Base-by-base conservation (phyloP, 2,888 invertebrate genomes). In the Eupithecia subumbrata region DNA sequence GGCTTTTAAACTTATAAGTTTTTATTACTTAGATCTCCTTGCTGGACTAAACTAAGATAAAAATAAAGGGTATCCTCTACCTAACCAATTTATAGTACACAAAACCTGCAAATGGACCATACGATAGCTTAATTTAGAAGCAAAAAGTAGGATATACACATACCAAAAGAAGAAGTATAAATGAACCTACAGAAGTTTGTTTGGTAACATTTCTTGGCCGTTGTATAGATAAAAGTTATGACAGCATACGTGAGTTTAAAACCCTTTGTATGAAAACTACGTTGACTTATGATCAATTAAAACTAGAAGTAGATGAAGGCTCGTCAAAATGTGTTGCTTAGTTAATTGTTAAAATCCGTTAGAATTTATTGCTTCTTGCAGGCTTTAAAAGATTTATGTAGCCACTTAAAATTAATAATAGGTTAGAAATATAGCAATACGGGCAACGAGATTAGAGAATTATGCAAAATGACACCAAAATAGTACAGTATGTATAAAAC, bases 341-440 rank as follows among this genome's bases (percentile, higher is more conserved):
- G 56, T 5, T 25, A 60, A 60, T 60, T 60, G 25, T 60, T 60
- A 60, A 60, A 56, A 60, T 60, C 60, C 60, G 60, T 25, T 60
- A 12, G 60, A 60, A 60, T 60, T 22, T 12, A 25, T 60, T 25
- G 25, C 25, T 60, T 25, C 60, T 60, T 25, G 60, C 25, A 60
- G 52, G 52, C 60, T 25, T 12, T 14, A 14, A 12, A 60, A 25
- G 14, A 60, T 60, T 22, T 60, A 60, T 22, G 22, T 60, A 25
- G 25, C 22, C 25, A 60, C 12, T 60, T 25, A 25, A 25, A 56
- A n/a, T 14, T 60, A 14, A 25, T 14, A 25, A 60, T 22, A 11
- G n/a, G 22, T 56, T 5, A 8, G 11, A 56, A 56, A 22, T 56
- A 48, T 56, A 56, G 11, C 22, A 56, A 56, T 22, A 56, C 56